A percentile compares a stretch with the other conserved stretches of the same genome.
Evolutionary conservation across 2,888 invertebrate genomes (phyloP).

Genomic region (Neocrepidodera transversa): DNA sequence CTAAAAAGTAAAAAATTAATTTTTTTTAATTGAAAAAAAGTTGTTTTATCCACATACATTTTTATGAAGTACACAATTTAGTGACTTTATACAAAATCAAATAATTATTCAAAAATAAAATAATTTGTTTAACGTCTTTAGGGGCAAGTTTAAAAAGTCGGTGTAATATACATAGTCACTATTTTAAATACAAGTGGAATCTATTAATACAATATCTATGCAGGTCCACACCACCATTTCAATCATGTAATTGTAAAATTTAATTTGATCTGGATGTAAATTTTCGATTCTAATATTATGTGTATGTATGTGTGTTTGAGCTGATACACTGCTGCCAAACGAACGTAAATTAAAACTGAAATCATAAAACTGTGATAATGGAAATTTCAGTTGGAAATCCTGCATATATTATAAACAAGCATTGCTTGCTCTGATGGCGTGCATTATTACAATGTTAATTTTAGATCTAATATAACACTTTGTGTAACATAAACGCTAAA

Average conservation of each 20-base stretch:
- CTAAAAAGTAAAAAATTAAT: too few relatives aligned
- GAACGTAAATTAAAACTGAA: slow-evolving; percentile 21
- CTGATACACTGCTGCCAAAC: slow-evolving; percentile 11
- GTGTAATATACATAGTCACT: too few relatives aligned
- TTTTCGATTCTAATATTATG: slow-evolving; percentile 10
- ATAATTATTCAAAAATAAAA: too few relatives aligned
- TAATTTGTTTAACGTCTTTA: too few relatives aligned
- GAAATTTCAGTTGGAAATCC: slow-evolving; percentile 23
- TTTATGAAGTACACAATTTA: too few relatives aligned
- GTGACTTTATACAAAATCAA: too few relatives aligned
- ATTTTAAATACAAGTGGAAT: too few relatives aligned
- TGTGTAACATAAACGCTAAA: slow-evolving; percentile 10
- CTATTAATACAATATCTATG: not conserved
- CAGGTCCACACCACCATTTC: not conserved
- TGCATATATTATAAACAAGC: slow-evolving; percentile 20
- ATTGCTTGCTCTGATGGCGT: slow-evolving; percentile 1
- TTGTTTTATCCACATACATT: too few relatives aligned
- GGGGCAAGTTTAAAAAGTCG: too few relatives aligned
- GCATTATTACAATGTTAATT: slow-evolving; percentile 23
- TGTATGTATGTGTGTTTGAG: not conserved
- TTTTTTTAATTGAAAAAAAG: too few relatives aligned
- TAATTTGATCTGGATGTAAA: slow-evolving; percentile 14
- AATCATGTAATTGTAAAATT: slow-evolving; percentile 11
- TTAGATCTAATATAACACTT: slow-evolving; percentile 22
- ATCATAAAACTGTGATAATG: slow-evolving; percentile 26